A percentile compares a stretch with the other conserved stretches of the same genome.
These are phyloP conservation scores for Drosophila azteca DNA, from an alignment of 1,140 invertebrate species.

Conservation along the genomic window DNA sequence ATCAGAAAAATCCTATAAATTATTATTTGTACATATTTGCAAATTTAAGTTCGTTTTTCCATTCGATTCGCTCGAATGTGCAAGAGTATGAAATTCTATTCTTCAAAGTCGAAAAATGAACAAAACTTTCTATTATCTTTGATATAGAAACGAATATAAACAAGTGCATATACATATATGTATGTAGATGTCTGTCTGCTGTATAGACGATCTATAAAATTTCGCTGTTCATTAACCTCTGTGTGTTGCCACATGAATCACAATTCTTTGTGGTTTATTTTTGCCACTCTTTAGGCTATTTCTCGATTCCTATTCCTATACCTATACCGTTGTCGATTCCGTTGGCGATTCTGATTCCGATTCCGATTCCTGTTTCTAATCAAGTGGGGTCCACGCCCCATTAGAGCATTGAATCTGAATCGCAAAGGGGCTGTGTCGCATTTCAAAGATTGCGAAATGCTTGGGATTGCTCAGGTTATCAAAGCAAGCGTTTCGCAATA, in stretches of 20 bases:
- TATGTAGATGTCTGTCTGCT: too few species aligned
- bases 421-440: constrained; percentile 22
- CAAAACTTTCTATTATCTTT: not conserved
- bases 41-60: constrained; percentile 16
- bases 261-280: constrained; percentile 33
- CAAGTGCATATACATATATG: not conserved
- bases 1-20: constrained; percentile 13
- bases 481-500: constrained; percentile 4
- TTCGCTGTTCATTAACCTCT: constrained; percentile 32
- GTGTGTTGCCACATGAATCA: constrained; percentile 27
- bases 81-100: not conserved
- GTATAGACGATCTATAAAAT: constrained; percentile 23
- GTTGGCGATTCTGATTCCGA: not conserved
- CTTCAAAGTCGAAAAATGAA: not conserved
- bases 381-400: constrained; percentile 24
- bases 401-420: not conserved
- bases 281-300: not conserved
- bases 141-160: not conserved
- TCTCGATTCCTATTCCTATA: not conserved
- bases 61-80: too few species aligned
- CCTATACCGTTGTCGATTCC: not conserved
- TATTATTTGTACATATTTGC: constrained; percentile 4
- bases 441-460: constrained; percentile 67
- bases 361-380: constrained; percentile 21
- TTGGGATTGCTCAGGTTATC: constrained; percentile 37